phyloP scores from a whole-genome alignment of 1,140 invertebrate species.

The Philotrypesis tridentata region DNA sequence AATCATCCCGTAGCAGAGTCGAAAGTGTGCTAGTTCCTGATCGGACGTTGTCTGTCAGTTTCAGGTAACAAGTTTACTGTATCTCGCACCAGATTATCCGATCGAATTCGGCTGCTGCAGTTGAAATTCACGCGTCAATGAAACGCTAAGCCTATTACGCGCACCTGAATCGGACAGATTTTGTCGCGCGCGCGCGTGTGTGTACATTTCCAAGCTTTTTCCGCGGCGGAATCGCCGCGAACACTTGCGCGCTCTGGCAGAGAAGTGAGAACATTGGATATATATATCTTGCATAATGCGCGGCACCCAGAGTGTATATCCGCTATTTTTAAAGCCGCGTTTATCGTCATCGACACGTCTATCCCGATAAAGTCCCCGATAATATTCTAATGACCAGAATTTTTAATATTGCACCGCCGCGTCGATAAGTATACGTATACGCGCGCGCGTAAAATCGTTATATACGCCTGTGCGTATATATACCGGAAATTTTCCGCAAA shows the following conservation, averaged over 20 bases:
- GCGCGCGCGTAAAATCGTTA: too few relatives aligned
- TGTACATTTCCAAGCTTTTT: not conserved
- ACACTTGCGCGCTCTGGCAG: too few relatives aligned
- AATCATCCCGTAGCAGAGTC: too few relatives aligned
- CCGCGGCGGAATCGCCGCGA: too few relatives aligned
- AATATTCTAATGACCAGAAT: not conserved
- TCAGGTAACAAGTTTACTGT: too few relatives aligned
- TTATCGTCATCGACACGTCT: too few relatives aligned
- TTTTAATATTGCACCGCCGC: not conserved
- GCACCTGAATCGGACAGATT: not conserved
- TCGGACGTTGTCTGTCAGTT: not conserved
- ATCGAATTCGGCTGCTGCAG: not conserved
- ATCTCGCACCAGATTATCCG: too few relatives aligned
- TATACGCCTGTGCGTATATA: too few relatives aligned
- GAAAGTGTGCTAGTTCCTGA: too few relatives aligned
- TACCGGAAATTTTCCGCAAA: not conserved
- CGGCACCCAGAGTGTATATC: not conserved
- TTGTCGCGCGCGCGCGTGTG: too few relatives aligned
- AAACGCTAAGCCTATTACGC: not conserved
- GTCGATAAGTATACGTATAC: not conserved
- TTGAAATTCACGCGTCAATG: not conserved
- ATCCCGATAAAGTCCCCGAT: not conserved
- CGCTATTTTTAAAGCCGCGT: not conserved
- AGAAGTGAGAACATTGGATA: not conserved
- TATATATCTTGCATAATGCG: not conserved